Conservation (phyloP, 2,888 invertebrate genomes). For the Aproaerema taeniolella region DNA sequence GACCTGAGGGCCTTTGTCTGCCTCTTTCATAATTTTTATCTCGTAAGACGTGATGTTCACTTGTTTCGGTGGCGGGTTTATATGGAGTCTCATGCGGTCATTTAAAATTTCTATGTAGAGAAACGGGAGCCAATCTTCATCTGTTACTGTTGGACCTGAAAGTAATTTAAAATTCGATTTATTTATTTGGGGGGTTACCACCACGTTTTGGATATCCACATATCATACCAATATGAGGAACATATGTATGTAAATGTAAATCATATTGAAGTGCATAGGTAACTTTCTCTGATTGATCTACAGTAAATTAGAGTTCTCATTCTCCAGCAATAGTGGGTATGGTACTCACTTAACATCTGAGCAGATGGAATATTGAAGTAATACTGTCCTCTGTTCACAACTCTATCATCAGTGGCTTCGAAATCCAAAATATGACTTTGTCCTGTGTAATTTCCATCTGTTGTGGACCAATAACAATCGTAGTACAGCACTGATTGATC, state of each 20-base stretch:
- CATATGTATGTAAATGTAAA: no score
- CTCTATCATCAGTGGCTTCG: conserved; percentile 53
- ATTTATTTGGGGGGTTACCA: background rate
- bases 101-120: conserved; percentile 61
- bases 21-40: conserved; percentile 43
- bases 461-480: conserved; percentile 61
- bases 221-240: no score
- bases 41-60: conserved; percentile 45
- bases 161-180: conserved; percentile 9
- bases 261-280: no score
- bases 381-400: conserved; percentile 55
- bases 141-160: conserved; percentile 46
- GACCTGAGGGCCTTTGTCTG: conserved; percentile 31
- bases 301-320: no score
- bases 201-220: no score
- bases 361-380: conserved; percentile 63
- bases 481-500: conserved; percentile 63
- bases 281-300: no score
- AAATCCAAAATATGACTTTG: conserved; percentile 60
- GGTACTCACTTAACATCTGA: conserved; percentile 61
- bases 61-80: conserved; percentile 51
- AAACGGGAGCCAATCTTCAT: conserved; percentile 60
- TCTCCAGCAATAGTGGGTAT: no score
- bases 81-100: conserved; percentile 47
- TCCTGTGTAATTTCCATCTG: conserved; percentile 41